Percentiles rank a stretch among this genome's conserved stretches.
Evolutionary conservation across 2,797 vertebrate genomes (phyloP).

Genomic region (Xyrichtys novacula): DNA sequence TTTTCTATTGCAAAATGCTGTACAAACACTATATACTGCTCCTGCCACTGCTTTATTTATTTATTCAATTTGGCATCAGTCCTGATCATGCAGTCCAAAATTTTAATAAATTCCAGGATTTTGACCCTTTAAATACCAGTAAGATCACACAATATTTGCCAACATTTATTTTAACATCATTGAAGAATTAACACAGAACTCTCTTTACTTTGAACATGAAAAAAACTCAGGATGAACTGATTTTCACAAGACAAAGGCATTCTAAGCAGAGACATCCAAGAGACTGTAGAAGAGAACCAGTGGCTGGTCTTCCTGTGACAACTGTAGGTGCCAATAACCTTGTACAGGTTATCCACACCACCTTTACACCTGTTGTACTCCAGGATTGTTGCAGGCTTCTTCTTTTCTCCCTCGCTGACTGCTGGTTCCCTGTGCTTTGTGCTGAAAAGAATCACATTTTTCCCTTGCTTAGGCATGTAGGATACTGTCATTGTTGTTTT

Average conservation of each 20-base stretch:
- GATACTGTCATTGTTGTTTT: not conserved
- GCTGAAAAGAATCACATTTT: not conserved
- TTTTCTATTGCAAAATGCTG: too few relatives aligned
- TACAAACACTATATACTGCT: too few relatives aligned
- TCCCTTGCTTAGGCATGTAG: not conserved
- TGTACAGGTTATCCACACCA: not conserved
- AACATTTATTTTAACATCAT: too few relatives aligned
- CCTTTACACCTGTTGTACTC: not conserved
- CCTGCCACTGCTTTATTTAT: too few relatives aligned
- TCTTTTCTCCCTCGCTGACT: not conserved
- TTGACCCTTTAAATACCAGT: too few relatives aligned
- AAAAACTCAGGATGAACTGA: not conserved
- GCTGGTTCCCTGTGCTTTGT: conserved; percentile 1
- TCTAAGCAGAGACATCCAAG: not conserved
- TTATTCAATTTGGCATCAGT: too few relatives aligned
- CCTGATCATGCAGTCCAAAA: too few relatives aligned
- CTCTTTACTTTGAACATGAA: too few relatives aligned
- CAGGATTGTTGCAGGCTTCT: not conserved
- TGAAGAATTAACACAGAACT: too few relatives aligned
- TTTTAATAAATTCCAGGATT: too few relatives aligned
- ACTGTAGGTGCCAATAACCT: not conserved
- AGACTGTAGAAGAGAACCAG: not conserved
- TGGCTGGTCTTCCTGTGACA: not conserved
- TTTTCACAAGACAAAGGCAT: not conserved
- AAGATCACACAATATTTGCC: too few relatives aligned